phyloP scores from a whole-genome alignment of 1,140 invertebrate species.

The Drosophila funebris region DNA sequence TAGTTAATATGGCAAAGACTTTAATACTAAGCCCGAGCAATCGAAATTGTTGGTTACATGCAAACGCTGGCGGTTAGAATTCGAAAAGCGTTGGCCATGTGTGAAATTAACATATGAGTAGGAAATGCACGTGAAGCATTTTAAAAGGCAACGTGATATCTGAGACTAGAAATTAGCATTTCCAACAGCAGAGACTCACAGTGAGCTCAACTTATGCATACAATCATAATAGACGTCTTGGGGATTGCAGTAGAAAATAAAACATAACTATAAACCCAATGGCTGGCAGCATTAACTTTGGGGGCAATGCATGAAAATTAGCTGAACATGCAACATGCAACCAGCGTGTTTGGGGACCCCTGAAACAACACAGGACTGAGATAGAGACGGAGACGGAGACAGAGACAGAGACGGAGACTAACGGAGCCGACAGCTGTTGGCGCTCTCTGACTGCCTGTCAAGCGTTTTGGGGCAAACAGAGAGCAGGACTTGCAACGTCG shows the following conservation, averaged over 20 bases:
- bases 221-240: slow-evolving; percentile 36
- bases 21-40: slow-evolving; percentile 25
- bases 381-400: not conserved
- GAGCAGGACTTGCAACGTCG: slow-evolving; percentile 35
- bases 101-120: slow-evolving; percentile 64
- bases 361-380: not conserved
- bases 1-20: slow-evolving; percentile 30
- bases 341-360: slow-evolving; percentile 5
- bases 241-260: slow-evolving; percentile 41
- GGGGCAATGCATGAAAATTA: slow-evolving; percentile 43
- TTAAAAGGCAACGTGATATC: slow-evolving; percentile 43
- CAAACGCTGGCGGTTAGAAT: slow-evolving; percentile 42
- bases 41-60: slow-evolving; percentile 24
- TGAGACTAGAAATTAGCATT: slow-evolving; percentile 33
- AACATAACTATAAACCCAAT: slow-evolving; percentile 61
- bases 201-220: slow-evolving; percentile 33
- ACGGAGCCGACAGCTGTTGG: slow-evolving; percentile 72
- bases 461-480: slow-evolving; percentile 37
- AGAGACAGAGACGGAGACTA: slow-evolving; percentile 52
- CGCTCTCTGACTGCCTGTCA: slow-evolving; percentile 56
- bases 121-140: slow-evolving; percentile 53
- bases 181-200: slow-evolving; percentile 22
- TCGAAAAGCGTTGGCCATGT: slow-evolving; percentile 53
- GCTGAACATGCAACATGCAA: slow-evolving; percentile 36
- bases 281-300: slow-evolving; percentile 10